Evolutionary conservation across 1,140 invertebrate genomes (phyloP).

Genomic region (Nasonia longicornis): DNA sequence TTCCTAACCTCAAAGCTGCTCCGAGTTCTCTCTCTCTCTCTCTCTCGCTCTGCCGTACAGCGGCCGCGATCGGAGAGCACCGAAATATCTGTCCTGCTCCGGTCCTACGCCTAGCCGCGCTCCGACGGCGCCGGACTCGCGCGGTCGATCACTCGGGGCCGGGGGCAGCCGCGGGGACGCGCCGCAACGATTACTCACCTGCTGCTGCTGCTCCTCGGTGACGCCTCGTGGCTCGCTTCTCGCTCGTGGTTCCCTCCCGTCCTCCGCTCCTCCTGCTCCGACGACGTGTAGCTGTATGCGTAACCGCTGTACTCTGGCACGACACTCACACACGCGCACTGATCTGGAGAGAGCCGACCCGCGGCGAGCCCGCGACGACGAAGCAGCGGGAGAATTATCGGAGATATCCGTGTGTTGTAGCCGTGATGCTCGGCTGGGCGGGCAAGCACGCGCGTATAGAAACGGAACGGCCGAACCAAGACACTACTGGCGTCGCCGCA

Average conservation of each 20-base stretch:
- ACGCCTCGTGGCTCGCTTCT: not conserved
- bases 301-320: not conserved
- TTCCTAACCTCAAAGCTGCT: constrained; percentile 40
- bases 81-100: not conserved
- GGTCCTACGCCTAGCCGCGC: not conserved
- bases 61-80: not conserved
- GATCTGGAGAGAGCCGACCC: constrained; percentile 32
- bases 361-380: constrained; percentile 43
- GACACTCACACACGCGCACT: constrained; percentile 27
- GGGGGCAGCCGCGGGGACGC: not conserved
- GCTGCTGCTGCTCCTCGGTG: not conserved
- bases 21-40: not conserved
- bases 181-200: constrained; percentile 5
- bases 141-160: not conserved
- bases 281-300: not conserved
- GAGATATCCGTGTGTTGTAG: not conserved
- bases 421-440: not conserved
- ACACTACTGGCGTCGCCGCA: not conserved
- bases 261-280: no score
- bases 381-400: constrained; percentile 3
- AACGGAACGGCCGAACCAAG: not conserved
- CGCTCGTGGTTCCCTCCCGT: not conserved
- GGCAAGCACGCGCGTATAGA: not conserved
- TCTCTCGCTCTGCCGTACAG: no score
- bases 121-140: no score